Conservation (phyloP, 2,888 invertebrate genomes). For the Aporophyla lueneburgensis region DNA sequence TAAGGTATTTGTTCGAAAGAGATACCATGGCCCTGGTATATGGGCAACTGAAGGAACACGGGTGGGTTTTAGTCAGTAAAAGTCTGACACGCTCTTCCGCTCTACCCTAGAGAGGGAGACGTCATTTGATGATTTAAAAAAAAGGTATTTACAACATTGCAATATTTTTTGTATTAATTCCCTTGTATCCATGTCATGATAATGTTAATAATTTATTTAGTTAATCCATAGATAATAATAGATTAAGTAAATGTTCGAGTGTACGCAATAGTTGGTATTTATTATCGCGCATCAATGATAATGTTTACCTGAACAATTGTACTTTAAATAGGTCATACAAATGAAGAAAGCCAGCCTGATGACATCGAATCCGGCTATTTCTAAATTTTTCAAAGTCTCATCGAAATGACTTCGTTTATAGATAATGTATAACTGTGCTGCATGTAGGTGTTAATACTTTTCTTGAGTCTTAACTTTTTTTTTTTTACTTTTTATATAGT, state of each 20-base stretch:
- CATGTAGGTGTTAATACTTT: too few relatives aligned
- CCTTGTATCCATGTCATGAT: conserved; percentile 40
- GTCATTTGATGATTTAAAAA: too few relatives aligned
- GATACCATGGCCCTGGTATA: too few relatives aligned
- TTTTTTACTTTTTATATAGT: background rate
- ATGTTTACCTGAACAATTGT: background rate
- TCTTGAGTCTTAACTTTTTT: background rate
- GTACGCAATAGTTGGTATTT: conserved; percentile 17
- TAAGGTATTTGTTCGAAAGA: too few relatives aligned
- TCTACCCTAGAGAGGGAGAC: too few relatives aligned
- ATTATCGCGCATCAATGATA: background rate
- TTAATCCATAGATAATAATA: conserved; percentile 52
- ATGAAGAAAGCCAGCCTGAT: background rate
- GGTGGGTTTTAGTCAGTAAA: too few relatives aligned
- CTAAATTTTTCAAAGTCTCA: background rate
- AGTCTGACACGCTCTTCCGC: too few relatives aligned
- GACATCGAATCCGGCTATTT: too few relatives aligned
- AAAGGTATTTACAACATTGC: conserved; percentile 16
- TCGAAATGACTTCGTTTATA: background rate
- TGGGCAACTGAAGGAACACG: too few relatives aligned
- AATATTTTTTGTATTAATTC: conserved; percentile 19
- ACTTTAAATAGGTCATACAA: background rate
- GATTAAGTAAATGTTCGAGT: conserved; percentile 17
- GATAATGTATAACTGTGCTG: background rate
- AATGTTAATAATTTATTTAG: conserved; percentile 40